phyloP scores from a whole-genome alignment of 2,113 vertebrate species.

The Pristiophorus japonicus region DNA sequence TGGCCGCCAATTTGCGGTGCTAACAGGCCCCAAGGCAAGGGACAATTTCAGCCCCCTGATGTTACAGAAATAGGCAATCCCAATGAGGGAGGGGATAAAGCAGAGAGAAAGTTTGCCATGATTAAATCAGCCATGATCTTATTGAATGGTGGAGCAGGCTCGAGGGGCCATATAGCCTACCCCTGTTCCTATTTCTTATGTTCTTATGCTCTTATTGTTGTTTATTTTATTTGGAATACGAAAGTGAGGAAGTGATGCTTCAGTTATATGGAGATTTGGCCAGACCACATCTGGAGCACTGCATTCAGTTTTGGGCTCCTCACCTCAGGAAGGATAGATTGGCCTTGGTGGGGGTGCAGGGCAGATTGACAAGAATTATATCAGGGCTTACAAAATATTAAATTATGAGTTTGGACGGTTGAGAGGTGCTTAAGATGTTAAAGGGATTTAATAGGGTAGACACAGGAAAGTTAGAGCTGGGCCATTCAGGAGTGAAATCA shows the following conservation, averaged over 20 bases:
- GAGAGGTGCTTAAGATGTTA: not conserved
- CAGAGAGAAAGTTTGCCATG: not conserved
- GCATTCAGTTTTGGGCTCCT: not conserved
- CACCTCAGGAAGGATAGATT: not conserved
- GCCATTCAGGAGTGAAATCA: not conserved
- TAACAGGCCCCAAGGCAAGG: too few relatives aligned
- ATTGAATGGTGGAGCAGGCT: too few relatives aligned
- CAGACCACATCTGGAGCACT: not conserved
- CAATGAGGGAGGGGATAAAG: not conserved
- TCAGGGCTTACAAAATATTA: not conserved
- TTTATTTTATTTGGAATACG: not conserved
- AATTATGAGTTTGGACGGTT: not conserved
- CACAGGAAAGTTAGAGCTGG: not conserved
- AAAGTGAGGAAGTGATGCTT: not conserved
- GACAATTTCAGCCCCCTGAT: too few relatives aligned
- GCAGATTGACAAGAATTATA: not conserved
- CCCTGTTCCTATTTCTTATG: too few relatives aligned
- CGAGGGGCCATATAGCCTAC: too few relatives aligned
- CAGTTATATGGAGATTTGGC: not conserved
- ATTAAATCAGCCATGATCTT: too few relatives aligned
- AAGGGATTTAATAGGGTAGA: not conserved
- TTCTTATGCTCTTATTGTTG: too few relatives aligned
- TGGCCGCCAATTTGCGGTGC: too few relatives aligned
- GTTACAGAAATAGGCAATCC: not conserved
- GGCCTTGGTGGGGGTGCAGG: not conserved